phyloP scores from a whole-genome alignment of 2,888 invertebrate species.

The Thyatira batis region DNA sequence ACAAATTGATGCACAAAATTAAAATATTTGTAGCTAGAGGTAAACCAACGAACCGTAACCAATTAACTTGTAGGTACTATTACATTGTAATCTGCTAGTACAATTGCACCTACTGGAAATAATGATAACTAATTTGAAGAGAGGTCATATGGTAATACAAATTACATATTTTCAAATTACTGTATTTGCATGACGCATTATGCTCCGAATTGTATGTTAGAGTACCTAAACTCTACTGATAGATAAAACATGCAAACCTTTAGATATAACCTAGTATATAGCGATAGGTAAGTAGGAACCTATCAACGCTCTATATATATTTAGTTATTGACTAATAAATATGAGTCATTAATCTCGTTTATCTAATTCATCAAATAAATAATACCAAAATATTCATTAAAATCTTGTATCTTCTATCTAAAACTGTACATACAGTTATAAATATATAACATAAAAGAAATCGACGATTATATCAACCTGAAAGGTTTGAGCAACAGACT shows the following conservation, averaged over 20 bases:
- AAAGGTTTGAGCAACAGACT: constrained; percentile 35
- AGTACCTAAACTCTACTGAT: background rate
- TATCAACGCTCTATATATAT: too few relatives aligned
- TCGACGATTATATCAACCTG: background rate
- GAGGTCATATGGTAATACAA: background rate
- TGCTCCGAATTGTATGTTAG: background rate
- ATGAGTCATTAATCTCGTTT: too few relatives aligned
- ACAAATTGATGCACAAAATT: background rate
- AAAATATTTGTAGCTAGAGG: background rate
- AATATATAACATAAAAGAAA: too few relatives aligned
- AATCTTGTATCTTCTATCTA: too few relatives aligned
- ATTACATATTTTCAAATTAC: background rate
- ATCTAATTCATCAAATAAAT: too few relatives aligned
- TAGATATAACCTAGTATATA: too few relatives aligned
- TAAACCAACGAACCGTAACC: background rate
- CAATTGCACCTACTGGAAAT: background rate
- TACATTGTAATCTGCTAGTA: background rate
- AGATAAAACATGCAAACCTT: too few relatives aligned
- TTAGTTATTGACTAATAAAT: too few relatives aligned
- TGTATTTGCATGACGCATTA: background rate
- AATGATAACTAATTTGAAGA: background rate
- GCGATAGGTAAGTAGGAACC: too few relatives aligned
- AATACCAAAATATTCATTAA: too few relatives aligned
- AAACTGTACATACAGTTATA: too few relatives aligned
- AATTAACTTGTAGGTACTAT: background rate